A percentile compares a stretch with the other conserved stretches of the same genome.
These are phyloP conservation scores for cat (Felis catus) DNA, from an alignment of 2,113 vertebrate species.

Conservation along the genomic window F.catus_Fca126_mat1.0 CM031412.1:151409001-151409500, in stretches of 20 bases:
- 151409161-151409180: conserved; percentile 74
- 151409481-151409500: conserved; percentile 44
- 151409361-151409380: conserved; percentile 42
- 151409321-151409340: conserved; percentile 62
- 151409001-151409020: conserved; percentile 77
- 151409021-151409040: conserved; percentile 83
- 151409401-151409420: conserved; percentile 67
- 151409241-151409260: conserved; percentile 53
- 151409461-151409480: conserved; percentile 72
- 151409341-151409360: conserved; percentile 63
- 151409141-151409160: neutral
- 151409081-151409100: conserved; percentile 79
- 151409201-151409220: conserved; percentile 39
- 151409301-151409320: conserved; percentile 26
- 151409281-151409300: conserved; percentile 57
- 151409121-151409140: conserved; percentile 77
- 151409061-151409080: conserved; percentile 82
- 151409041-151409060: conserved; percentile 79
- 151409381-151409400: conserved; percentile 64
- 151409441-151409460: conserved; percentile 56
- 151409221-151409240: neutral
- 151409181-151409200: conserved; percentile 29
- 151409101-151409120: conserved; percentile 80
- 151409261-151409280: conserved; percentile 22
- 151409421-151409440: conserved; percentile 63